Base-by-base conservation (phyloP, 2,113 vertebrate genomes). In the Neogale vison region DNA sequence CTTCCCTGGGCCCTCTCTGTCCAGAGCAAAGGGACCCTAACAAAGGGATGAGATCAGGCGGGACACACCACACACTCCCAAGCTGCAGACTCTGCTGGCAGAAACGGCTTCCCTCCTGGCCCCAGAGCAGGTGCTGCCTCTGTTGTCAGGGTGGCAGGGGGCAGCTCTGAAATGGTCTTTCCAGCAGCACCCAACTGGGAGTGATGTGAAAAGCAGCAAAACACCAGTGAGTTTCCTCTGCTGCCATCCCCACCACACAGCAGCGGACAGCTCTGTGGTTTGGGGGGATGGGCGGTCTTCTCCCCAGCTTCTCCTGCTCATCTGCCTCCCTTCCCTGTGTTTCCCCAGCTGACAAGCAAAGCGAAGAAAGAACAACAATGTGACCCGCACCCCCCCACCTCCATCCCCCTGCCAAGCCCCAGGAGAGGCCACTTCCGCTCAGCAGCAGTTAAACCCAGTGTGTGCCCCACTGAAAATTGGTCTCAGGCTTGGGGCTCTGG, bases 151-250 rank as follows among this genome's bases (percentile, higher is more conserved):
- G 52, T 18, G 17, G 52, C 52, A 55, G 29, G 59, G 1, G 10
- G 4, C 17, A 20, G 17, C 59, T 76, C 87, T 77, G 89, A 95
- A 97, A 89, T 59, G 86, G 95, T 84, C 84, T 77, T 81, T 69
- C 92, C 42, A 74, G 93, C 69, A 80, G 85, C 6, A 0, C 61
- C 31, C 50, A 87, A 87, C 61, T 76, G 61, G 79, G 83, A 92
- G 71, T 5, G 24, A 90, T 3, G 2, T 36, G 12, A 29, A 86
- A 67, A 47, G 77, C 47, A 85, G 74, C 80, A 42, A 39, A 81
- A 47, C 7, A 1, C 23, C 1, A 1, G n/a, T 1, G 0, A 4
- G 79, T 39, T 79, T 57, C 80, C 91, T 79, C 42, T 1, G 0
- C 61, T 1, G 0, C 86, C 7, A 0, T 45, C 61, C 34, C 67